Evolutionary conservation across 2,888 invertebrate species (phyloP), one percentile per base, ranked within the genome.

Genomic region (Coleophora deauratella): DNA sequence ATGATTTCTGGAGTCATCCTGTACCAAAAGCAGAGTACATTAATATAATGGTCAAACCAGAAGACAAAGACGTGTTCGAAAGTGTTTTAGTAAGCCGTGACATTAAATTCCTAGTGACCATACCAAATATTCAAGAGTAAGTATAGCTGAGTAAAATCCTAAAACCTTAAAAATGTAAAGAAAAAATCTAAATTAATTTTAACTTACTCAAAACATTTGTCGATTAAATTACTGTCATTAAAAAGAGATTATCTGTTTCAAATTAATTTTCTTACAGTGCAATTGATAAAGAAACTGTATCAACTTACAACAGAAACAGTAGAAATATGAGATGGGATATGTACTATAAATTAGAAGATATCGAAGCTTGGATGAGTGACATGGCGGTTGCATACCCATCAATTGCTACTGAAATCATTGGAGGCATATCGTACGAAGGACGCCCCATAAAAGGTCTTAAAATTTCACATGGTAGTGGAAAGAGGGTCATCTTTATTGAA

Each of bases 341-440:
- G 0, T 93, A 92, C 52, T 87, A 91, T 51, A 74, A 70, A 0
- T 62, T 91, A 38, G 81, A 87, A 0, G 88, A 89, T 39, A 91
- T 91, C 13, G 71, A 90, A 47, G 59, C 62, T 3, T 92, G 90
- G 89, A 57, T 92, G 31, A 81, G 86, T 38, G 73, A 77, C 37
- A 56, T 91, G 39, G 81, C 78, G 9, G 52, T 51, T 0, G 45
- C 64, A 2, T 74, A 89, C 57, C 79, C 88, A 2, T 57, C 69
- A 9, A 59, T 77, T 14, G 86, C 88, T 0, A 79, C 79, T 3
- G 50, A 59, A 4, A 60, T 80, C 12, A 51, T 65, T 6, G 75
- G 69, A 10, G 89, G 89, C 1, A 50, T 46, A 14, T 72, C 86
- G 1, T 74, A 72, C 32, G 87, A 88, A 72, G 81, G 81, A 1